A percentile compares a stretch with the other conserved stretches of the same genome.
Conservation (phyloP, 2,797 vertebrate genomes). For the Melanotaenia parkinsoni region DNA sequence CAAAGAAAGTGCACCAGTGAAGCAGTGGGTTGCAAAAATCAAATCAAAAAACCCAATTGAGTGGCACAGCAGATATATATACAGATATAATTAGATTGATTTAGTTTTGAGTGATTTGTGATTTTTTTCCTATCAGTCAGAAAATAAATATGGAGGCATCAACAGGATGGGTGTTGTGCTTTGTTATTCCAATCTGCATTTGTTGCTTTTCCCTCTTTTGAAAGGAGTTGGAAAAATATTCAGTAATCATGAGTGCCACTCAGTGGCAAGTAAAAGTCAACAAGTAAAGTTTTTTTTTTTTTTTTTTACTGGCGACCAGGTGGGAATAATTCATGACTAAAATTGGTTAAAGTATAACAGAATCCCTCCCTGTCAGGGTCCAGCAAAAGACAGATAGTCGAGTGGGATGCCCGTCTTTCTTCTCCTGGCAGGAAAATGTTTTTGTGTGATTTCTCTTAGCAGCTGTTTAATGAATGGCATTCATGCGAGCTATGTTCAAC, state of each 20-base stretch:
- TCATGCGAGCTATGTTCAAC: background rate
- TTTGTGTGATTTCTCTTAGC: background rate
- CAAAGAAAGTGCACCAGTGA: conserved; percentile 34
- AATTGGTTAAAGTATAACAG: too few species aligned
- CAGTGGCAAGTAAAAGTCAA: background rate
- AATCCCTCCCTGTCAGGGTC: too few species aligned
- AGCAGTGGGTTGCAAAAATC: conserved; percentile 50
- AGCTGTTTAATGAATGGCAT: background rate
- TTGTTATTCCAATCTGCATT: background rate
- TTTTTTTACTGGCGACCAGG: background rate
- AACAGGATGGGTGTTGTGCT: background rate
- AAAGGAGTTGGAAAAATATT: conserved; percentile 1
- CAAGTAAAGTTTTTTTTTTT: background rate
- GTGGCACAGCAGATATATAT: conserved; percentile 55
- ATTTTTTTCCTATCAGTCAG: conserved; percentile 54
- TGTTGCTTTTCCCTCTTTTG: background rate
- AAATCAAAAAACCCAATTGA: conserved; percentile 64
- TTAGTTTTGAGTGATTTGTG: conserved; percentile 56
- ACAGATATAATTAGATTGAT: conserved; percentile 65
- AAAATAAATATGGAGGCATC: conserved; percentile 31
- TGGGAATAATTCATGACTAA: background rate
- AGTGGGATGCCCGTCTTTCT: background rate
- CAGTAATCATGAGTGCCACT: background rate
- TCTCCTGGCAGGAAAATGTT: background rate
- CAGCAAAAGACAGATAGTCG: background rate